A percentile compares a stretch with the other conserved stretches of the same genome.
These are phyloP conservation scores for Brachyhypopomus occidentalis DNA, from an alignment of 2,113 vertebrate genomes.

Conservation along the genomic window DNA sequence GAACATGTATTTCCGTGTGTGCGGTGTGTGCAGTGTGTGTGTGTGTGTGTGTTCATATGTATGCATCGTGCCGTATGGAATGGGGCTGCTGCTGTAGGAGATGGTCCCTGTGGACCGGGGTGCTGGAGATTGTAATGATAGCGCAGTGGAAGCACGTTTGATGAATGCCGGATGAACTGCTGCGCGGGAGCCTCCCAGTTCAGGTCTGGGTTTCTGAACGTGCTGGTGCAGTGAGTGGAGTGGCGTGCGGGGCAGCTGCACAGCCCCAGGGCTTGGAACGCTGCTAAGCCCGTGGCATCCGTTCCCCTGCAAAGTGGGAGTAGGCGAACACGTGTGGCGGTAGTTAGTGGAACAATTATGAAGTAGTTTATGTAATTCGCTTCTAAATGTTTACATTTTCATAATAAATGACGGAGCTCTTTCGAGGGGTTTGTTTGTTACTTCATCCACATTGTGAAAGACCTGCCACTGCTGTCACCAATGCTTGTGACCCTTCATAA, in stretches of 20 bases:
- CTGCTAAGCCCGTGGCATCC: neutral
- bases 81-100: constrained; percentile 56
- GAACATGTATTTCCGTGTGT: too few relatives aligned
- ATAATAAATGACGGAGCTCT: too few relatives aligned
- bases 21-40: constrained; percentile 43
- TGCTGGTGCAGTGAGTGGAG: constrained; percentile 37
- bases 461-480: neutral
- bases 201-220: neutral
- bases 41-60: constrained; percentile 15
- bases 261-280: neutral
- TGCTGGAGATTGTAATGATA: constrained; percentile 64
- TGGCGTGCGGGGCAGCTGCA: neutral
- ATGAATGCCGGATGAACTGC: constrained; percentile 51
- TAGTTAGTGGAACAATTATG: neutral
- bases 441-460: too few relatives aligned
- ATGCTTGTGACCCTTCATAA: neutral
- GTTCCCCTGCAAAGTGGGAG: neutral
- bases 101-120: constrained; percentile 63
- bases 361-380: neutral
- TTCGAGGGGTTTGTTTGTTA: too few relatives aligned
- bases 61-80: constrained; percentile 69
- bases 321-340: too few relatives aligned
- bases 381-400: too few relatives aligned
- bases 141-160: constrained; percentile 34
- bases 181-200: constrained; percentile 23